Evolutionary conservation across 2,888 invertebrate genomes (phyloP).

Genomic region (Cybosia mesomella): DNA sequence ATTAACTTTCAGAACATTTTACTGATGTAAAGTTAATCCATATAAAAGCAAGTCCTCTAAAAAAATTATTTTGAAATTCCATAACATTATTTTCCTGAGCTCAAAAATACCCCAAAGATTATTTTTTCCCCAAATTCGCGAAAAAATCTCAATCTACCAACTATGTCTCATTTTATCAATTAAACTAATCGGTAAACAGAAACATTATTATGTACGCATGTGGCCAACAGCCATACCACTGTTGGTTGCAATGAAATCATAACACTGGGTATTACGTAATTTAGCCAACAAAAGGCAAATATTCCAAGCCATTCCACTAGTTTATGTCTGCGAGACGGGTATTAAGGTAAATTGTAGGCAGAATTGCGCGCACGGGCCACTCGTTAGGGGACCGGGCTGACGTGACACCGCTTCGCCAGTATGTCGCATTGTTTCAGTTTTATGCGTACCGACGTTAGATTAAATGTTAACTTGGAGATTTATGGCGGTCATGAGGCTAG

Average conservation of each 20-base stretch:
- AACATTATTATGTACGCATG: conserved; percentile 50
- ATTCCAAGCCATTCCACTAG: conserved; percentile 76
- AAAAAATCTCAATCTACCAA: not conserved
- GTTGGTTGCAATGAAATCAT: conserved; percentile 73
- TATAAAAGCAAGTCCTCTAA: not conserved
- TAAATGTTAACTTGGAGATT: conserved; percentile 80
- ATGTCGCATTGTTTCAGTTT: conserved; percentile 83
- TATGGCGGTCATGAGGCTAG: conserved; percentile 79
- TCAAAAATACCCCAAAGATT: not conserved
- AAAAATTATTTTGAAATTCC: not conserved
- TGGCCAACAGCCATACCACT: conserved; percentile 52
- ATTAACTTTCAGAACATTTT: not conserved
- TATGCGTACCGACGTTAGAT: conserved; percentile 82
- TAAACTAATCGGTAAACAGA: conserved; percentile 49
- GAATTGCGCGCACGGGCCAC: conserved; percentile 84
- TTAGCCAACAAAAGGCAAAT: conserved; percentile 81
- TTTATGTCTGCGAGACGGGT: conserved; percentile 79
- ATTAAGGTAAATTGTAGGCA: conserved; percentile 84
- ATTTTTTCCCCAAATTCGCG: not conserved
- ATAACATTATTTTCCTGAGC: not conserved
- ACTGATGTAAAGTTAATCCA: not conserved
- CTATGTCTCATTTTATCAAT: conserved; percentile 41
- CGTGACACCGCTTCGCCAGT: conserved; percentile 73
- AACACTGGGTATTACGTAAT: conserved; percentile 78
- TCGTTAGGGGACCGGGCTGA: conserved; percentile 76